Evolutionary conservation across 2,797 vertebrate genomes (phyloP).

Genomic region (Diglossa cyanea): DNA sequence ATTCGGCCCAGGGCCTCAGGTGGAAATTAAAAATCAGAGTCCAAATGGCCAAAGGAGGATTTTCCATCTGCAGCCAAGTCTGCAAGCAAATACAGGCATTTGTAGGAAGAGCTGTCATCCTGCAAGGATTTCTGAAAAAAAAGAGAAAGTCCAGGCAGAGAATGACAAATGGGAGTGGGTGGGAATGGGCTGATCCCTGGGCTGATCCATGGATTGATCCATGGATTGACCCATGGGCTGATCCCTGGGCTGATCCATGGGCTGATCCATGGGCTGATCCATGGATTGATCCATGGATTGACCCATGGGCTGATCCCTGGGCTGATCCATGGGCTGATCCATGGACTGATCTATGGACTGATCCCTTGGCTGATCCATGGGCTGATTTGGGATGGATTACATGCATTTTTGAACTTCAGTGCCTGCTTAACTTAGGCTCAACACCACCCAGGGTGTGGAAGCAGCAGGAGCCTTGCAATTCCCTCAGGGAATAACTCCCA

Average conservation of each 20-base stretch:
- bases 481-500: neutral
- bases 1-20: neutral
- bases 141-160: neutral
- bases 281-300: rapidly evolving
- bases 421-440: neutral
- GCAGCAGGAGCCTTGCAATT: rapidly evolving
- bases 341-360: neutral
- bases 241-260: rapidly evolving
- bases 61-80: neutral
- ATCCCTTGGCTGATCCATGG: neutral
- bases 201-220: rapidly evolving
- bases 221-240: rapidly evolving
- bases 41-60: neutral
- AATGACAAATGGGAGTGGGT: neutral
- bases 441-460: neutral
- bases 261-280: neutral
- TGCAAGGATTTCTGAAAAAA: neutral
- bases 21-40: neutral
- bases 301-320: neutral
- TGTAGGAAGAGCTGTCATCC: neutral
- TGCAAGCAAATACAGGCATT: neutral
- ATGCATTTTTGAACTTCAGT: neutral
- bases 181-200: neutral
- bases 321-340: neutral
- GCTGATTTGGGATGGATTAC: neutral